A percentile compares a stretch with the other conserved stretches of the same genome.
These are phyloP conservation scores for Lasioglossum leucozonium DNA, from an alignment of 2,888 invertebrate genomes.

Conservation along the genomic window DNA sequence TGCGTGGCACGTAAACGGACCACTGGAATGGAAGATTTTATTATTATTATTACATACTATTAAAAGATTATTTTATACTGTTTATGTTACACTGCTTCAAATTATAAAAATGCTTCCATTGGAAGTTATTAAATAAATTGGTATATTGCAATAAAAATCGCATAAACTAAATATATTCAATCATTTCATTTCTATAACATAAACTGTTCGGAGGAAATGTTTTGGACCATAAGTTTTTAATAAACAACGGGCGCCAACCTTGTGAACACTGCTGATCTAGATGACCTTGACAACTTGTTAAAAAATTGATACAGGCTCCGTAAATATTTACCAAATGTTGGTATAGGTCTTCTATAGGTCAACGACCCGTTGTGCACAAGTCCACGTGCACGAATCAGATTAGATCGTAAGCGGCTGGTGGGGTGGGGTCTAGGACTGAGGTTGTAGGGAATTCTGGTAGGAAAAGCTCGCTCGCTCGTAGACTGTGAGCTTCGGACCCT, in stretches of 20 bases:
- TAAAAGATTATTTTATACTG: too few species aligned
- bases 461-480: constrained; percentile 54
- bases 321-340: constrained; percentile 14
- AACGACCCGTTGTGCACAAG: constrained; percentile 65
- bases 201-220: neutral
- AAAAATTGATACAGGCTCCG: neutral
- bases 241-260: neutral
- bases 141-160: too few species aligned
- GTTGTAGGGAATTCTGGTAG: constrained; percentile 69
- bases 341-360: constrained; percentile 63
- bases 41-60: too few species aligned
- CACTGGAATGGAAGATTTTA: too few species aligned
- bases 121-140: too few species aligned
- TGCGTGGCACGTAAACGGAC: too few species aligned
- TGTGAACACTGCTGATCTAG: neutral
- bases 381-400: constrained; percentile 77
- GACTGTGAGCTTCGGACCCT: constrained; percentile 48
- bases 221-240: neutral
- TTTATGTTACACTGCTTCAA: too few species aligned
- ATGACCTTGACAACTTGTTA: neutral
- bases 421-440: constrained; percentile 66
- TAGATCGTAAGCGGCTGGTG: constrained; percentile 72
- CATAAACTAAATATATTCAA: too few species aligned
- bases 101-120: too few species aligned
- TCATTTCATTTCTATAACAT: too few species aligned